phyloP scores from a whole-genome alignment of 2,797 vertebrate genomes.

The Sternotherus odoratus region DNA sequence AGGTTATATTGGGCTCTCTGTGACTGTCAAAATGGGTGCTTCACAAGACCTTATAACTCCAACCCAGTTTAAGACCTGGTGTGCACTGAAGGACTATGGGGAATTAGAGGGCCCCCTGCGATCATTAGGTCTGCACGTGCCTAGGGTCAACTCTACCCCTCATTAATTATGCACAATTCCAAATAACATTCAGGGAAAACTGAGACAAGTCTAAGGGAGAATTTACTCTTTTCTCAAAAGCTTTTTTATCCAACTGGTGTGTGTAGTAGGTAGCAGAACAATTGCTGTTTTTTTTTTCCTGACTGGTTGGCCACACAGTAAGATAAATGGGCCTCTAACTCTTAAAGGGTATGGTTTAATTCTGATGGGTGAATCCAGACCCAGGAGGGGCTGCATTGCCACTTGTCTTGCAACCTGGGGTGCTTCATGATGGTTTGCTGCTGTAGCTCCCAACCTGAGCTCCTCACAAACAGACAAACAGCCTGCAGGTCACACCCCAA shows the following conservation, averaged over 20 bases:
- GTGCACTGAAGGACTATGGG: neutral
- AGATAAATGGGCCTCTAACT: neutral
- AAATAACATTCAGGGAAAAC: neutral
- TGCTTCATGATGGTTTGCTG: too few species aligned
- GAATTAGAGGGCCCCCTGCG: neutral
- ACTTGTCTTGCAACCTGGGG: too few species aligned
- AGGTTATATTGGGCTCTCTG: neutral
- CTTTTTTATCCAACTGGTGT: neutral
- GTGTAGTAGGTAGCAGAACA: neutral
- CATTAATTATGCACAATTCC: accelerated
- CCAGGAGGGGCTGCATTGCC: too few species aligned
- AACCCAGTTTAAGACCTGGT: neutral
- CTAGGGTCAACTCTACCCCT: accelerated
- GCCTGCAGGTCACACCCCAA: too few species aligned
- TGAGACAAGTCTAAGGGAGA: neutral
- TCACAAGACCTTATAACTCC: neutral
- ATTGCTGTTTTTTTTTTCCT: neutral
- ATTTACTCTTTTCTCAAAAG: neutral
- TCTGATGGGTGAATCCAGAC: neutral
- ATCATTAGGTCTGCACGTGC: accelerated
- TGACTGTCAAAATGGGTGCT: too few species aligned
- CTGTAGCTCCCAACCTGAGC: too few species aligned
- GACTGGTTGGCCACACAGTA: neutral
- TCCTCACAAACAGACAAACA: too few species aligned
- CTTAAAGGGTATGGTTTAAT: conserved; percentile 6